phyloP scores from a whole-genome alignment of 1,140 invertebrate species.

The Scylla paramamosain region DNA sequence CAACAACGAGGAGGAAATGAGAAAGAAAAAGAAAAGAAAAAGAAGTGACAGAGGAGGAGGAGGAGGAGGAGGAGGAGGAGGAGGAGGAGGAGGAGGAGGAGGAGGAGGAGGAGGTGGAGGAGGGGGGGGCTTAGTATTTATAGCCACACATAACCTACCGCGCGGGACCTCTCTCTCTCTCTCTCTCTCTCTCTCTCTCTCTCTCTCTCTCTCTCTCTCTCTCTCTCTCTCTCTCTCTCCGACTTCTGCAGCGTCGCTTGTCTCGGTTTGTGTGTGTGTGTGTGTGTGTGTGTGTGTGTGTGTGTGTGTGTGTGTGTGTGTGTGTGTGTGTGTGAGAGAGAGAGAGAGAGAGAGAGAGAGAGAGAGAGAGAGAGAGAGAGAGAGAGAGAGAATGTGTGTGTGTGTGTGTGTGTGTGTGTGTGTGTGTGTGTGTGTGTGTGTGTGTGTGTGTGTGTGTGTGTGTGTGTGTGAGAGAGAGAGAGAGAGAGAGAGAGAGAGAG shows the following conservation, averaged over 20 bases:
- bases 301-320: too few species aligned
- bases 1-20: background rate
- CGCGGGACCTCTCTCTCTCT: background rate
- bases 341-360: too few species aligned
- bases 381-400: too few species aligned
- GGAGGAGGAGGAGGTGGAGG: conserved; percentile 25
- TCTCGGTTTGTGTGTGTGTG: too few species aligned
- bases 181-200: conserved; percentile 24
- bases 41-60: background rate
- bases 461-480: too few species aligned
- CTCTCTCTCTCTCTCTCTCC: background rate
- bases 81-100: background rate
- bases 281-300: too few species aligned
- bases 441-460: background rate
- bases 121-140: background rate
- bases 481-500: too few species aligned
- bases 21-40: background rate
- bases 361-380: background rate
- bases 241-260: background rate
- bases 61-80: conserved; percentile 21
- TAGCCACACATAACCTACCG: background rate
- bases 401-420: background rate
- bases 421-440: background rate
- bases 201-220: background rate
- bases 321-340: too few species aligned